Base-by-base conservation (phyloP, 64 coral and sea anemone genomes). In the Actinia tenebrosa region DNA sequence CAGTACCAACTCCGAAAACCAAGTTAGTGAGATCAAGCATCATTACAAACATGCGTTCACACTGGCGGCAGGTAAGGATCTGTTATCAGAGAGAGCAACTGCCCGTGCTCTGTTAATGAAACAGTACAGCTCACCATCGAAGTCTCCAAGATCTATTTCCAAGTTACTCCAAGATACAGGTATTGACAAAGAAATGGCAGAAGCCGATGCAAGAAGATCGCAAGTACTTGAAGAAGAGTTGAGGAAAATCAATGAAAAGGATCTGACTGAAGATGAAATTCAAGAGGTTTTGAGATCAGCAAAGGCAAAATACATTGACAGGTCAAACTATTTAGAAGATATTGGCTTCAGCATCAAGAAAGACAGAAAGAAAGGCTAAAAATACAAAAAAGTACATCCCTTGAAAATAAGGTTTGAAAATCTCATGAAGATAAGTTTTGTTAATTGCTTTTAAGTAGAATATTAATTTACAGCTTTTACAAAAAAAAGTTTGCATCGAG, bases 231-330 rank as follows among this genome's bases (percentile, higher is more conserved):
- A 82, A 63, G 78, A 92, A 46, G 86, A 88, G 26, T 44, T 89
- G 22, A 93, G 61, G 20, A 64, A 80, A 69, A 93, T 87, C 54
- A 92, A 90, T 45, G 94, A 93, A 59, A 89, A 90, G 87, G 94
- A 97, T 75, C 88, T 97, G 42, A 88, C 88, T 59, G 91, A 91
- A 26, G 94, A 97, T 82, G 94, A 97, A 45, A 97, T 97, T 47
- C 94, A 97, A 37, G 91, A 96, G 63, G 89, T 96, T 5, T 45
- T 96, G 52, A 87, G 88, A 27, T 89, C 84, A 66, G 91, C 94
- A 43, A 93, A 88, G 81, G 85, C 83, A 17, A 96, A 93, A 77
- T 96, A 96, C 43, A 87, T 95, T 23, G 81, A 96, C 23, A 93
- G 85, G 55, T 81, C 88, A 91, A 93, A 96, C 22, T 96, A 86